Evolutionary conservation across 2,113 vertebrate genomes (phyloP).

Genomic region (Barbus barbus): DNA sequence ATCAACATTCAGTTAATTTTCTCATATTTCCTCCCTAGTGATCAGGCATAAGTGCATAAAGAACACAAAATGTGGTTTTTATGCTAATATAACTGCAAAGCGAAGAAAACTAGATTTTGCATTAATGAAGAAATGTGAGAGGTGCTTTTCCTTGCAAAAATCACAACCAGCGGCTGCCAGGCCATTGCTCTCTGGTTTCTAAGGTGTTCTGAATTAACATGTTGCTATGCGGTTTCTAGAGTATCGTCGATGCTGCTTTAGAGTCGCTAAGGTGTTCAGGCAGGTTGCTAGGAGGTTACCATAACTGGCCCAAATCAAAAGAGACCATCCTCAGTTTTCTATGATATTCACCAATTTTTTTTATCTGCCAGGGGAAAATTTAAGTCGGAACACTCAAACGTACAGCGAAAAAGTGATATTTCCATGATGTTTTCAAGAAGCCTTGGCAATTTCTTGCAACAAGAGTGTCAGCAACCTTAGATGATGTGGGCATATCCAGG

Average conservation of each 20-base stretch:
- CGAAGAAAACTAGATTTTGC: neutral
- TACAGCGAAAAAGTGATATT: no score
- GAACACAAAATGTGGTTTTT: neutral
- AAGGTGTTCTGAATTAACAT: no score
- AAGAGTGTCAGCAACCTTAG: neutral
- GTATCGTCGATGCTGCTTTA: no score
- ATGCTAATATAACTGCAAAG: neutral
- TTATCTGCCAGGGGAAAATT: neutral
- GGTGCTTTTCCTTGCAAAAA: neutral
- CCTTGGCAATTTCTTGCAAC: neutral
- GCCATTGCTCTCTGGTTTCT: neutral
- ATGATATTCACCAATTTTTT: no score
- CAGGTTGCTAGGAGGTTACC: no score
- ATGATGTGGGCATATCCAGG: no score
- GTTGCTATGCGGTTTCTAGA: no score
- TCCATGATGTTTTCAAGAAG: neutral
- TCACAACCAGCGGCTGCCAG: neutral
- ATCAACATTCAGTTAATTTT: neutral
- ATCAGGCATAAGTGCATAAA: neutral
- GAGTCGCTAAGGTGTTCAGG: neutral
- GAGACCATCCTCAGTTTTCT: neutral
- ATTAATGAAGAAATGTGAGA: neutral
- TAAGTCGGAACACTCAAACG: neutral
- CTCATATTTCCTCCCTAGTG: neutral
- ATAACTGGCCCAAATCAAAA: no score